Evolutionary conservation across 2,113 vertebrate species (phyloP).

Genomic region (Tretioscincus oriximinensis): DNA sequence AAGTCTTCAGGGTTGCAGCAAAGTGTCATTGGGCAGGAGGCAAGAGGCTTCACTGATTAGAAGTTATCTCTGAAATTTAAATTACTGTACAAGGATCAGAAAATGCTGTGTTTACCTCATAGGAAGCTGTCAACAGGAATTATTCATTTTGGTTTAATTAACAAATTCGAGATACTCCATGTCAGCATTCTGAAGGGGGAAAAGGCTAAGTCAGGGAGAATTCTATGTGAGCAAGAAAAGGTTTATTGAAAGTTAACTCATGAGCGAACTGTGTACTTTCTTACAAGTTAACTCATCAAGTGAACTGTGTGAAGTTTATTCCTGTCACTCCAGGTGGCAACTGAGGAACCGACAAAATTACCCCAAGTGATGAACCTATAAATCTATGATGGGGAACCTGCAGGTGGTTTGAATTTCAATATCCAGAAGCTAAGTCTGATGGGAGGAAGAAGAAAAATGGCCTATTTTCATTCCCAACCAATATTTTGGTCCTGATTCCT

Average conservation of each 20-base stretch:
- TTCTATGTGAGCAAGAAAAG: neutral
- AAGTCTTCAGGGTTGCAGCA: neutral
- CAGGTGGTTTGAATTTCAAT: neutral
- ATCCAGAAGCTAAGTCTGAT: neutral
- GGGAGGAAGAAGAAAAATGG: no score
- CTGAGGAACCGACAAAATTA: neutral
- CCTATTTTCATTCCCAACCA: no score
- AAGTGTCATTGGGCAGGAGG: neutral
- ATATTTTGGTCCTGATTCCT: neutral
- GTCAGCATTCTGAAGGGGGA: neutral
- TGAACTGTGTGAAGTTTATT: no score
- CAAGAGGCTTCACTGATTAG: neutral
- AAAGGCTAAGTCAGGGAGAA: neutral
- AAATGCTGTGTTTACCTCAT: constrained; percentile 1
- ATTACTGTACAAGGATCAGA: neutral
- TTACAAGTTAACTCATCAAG: no score
- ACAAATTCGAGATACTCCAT: neutral
- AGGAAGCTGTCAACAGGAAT: constrained; percentile 8
- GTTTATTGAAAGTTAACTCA: neutral
- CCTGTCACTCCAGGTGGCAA: neutral
- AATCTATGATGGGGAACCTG: neutral
- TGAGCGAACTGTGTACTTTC: neutral
- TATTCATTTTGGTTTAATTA: constrained; percentile 15
- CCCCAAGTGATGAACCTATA: neutral
- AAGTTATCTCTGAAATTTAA: constrained; percentile 7